Evolutionary conservation across 2,888 invertebrate genomes (phyloP).

Genomic region (Frankliniella intonsa): DNA sequence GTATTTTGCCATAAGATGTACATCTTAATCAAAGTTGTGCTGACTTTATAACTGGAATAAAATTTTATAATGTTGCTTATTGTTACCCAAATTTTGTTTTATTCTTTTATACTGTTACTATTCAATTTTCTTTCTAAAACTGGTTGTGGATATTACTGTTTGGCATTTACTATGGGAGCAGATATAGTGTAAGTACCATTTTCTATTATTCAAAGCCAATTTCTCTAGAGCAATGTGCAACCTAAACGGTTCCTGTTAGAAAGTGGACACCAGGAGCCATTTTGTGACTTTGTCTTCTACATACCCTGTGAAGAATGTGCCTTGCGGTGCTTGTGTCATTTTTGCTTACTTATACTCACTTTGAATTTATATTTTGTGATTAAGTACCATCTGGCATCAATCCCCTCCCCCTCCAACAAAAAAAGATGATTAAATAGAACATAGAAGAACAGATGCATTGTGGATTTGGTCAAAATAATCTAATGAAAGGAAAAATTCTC

Average conservation of each 20-base stretch:
- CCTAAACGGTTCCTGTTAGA: background rate
- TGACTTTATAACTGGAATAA: slow-evolving; percentile 5
- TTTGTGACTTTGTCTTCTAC: background rate
- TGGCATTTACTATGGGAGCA: slow-evolving; percentile 12
- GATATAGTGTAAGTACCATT: background rate
- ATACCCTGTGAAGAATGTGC: slow-evolving; percentile 24
- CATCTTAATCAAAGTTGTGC: slow-evolving; percentile 3
- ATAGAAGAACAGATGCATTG: background rate
- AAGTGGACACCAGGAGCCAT: background rate
- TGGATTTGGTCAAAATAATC: no score
- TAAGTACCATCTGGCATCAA: background rate
- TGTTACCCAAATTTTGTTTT: slow-evolving; percentile 4
- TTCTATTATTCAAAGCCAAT: background rate
- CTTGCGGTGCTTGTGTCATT: slow-evolving; percentile 4
- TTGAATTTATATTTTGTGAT: background rate
- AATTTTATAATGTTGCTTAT: slow-evolving; percentile 20
- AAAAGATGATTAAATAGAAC: background rate
- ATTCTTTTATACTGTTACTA: background rate
- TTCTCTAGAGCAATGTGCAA: background rate
- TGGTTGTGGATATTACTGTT: slow-evolving; percentile 1
- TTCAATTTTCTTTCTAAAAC: background rate
- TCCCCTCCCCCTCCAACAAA: no score
- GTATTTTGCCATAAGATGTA: slow-evolving; percentile 14
- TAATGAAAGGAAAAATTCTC: background rate
- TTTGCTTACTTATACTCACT: background rate